phyloP scores from a whole-genome alignment of 37 sponge, comb jelly and placozoan genomes.

The Spongilla lacustris region DNA sequence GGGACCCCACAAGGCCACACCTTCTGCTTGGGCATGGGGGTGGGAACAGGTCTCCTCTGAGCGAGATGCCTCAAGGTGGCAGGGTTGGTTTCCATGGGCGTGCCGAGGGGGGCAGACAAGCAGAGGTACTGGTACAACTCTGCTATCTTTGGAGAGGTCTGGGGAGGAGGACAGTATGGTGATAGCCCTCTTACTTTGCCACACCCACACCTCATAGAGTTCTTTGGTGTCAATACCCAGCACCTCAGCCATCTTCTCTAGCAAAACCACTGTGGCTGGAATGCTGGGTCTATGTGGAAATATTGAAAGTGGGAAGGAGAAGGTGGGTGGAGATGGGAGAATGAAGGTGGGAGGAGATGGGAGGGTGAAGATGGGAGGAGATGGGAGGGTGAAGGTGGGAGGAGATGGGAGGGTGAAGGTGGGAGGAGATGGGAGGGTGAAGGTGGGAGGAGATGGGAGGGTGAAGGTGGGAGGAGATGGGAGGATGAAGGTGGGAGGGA shows the following conservation, averaged over 20 bases:
- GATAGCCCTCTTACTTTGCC: neutral
- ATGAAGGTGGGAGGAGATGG: neutral
- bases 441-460: neutral
- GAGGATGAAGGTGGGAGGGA: neutral
- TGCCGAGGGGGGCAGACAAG: constrained; percentile 71
- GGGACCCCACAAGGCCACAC: constrained; percentile 17
- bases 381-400: neutral
- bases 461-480: neutral
- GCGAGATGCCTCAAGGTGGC: constrained; percentile 16
- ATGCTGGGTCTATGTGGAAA: constrained; percentile 61
- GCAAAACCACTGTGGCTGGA: constrained; percentile 60
- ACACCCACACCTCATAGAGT: constrained; percentile 24
- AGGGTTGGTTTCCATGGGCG: constrained; percentile 50
- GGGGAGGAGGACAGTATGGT: neutral
- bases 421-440: neutral
- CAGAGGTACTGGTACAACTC: constrained; percentile 71
- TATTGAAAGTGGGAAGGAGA: neutral
- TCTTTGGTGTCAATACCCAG: constrained; percentile 41
- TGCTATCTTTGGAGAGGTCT: constrained; percentile 29
- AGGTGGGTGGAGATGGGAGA: neutral
- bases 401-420: neutral
- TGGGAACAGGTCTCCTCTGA: constrained; percentile 28
- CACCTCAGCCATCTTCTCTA: constrained; percentile 69
- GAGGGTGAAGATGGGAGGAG: neutral
- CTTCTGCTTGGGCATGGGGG: constrained; percentile 53